Evolutionary conservation across 2,888 invertebrate species (phyloP).

Genomic region (Lingula anatina): DNA sequence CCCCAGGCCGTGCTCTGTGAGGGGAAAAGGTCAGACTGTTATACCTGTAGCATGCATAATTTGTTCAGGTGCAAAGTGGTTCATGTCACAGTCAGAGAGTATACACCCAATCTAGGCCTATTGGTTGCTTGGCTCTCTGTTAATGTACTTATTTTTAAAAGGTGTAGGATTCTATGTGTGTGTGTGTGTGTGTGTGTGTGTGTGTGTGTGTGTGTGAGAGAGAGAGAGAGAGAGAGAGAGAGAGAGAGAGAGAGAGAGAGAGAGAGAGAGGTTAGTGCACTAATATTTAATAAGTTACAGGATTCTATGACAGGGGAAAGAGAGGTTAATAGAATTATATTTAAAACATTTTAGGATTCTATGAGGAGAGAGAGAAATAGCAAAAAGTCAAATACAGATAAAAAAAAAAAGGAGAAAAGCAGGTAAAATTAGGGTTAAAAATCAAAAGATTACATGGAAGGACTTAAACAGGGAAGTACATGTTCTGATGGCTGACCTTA

Average conservation of each 20-base stretch:
- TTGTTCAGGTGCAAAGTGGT: too few relatives aligned
- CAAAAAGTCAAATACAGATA: too few relatives aligned
- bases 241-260: constrained; percentile 6
- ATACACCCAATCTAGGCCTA: neutral
- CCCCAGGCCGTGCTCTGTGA: neutral
- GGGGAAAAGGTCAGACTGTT: neutral
- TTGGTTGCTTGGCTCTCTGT: neutral
- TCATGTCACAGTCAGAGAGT: neutral
- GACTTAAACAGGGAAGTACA: too few relatives aligned
- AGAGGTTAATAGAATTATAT: too few relatives aligned
- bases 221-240: neutral
- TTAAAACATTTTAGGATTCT: too few relatives aligned
- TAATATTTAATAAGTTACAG: neutral
- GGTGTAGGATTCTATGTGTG: neutral
- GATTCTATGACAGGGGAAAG: neutral
- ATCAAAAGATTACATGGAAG: too few relatives aligned
- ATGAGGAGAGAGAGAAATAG: too few relatives aligned
- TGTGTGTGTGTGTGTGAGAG: neutral
- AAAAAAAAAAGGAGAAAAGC: too few relatives aligned
- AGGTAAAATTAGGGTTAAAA: too few relatives aligned
- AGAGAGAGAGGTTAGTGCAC: too few relatives aligned
- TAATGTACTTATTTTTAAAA: neutral
- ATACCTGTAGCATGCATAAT: neutral
- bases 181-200: neutral
- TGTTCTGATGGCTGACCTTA: too few relatives aligned